A percentile compares a stretch with the other conserved stretches of the same genome.
Evolutionary conservation across 1,140 invertebrate species (phyloP).

Genomic region (Cherax destructor): DNA sequence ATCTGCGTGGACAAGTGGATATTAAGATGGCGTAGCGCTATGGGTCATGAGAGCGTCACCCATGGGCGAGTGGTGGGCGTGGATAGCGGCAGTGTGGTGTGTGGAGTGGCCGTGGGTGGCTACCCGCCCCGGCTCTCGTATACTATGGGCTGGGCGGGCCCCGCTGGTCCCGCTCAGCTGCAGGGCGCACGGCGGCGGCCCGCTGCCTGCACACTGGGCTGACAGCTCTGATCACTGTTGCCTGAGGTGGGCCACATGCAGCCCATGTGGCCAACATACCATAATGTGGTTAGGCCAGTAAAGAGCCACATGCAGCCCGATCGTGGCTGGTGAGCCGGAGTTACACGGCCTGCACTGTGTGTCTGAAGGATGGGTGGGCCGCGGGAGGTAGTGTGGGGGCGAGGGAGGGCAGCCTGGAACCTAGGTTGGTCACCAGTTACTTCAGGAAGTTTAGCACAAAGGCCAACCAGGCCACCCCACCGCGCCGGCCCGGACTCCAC

Average conservation of each 20-base stretch:
- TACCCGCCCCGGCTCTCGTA: constrained; percentile 66
- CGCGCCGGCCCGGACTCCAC: constrained; percentile 59
- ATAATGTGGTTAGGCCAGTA: constrained; percentile 35
- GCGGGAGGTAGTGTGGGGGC: constrained; percentile 67
- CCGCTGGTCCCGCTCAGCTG: constrained; percentile 62
- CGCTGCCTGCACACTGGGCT: constrained; percentile 63
- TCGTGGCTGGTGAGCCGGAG: constrained; percentile 57
- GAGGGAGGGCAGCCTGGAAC: constrained; percentile 60
- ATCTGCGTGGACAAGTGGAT: constrained; percentile 43
- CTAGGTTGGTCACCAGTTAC: constrained; percentile 35
- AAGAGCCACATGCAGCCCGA: constrained; percentile 53
- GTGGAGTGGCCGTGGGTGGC: constrained; percentile 57
- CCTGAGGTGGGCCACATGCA: constrained; percentile 55
- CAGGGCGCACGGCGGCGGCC: constrained; percentile 60
- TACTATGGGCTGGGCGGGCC: constrained; percentile 66
- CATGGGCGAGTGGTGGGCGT: constrained; percentile 48
- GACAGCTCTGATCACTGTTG: constrained; percentile 59
- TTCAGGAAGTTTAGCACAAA: constrained; percentile 45
- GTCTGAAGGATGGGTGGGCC: constrained; percentile 63
- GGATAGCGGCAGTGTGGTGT: constrained; percentile 63
- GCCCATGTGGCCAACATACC: constrained; percentile 34
- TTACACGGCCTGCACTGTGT: constrained; percentile 63
- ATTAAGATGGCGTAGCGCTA: constrained; percentile 61
- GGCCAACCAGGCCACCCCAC: constrained; percentile 60
- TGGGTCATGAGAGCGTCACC: constrained; percentile 66